Percentiles rank a stretch among this genome's conserved stretches.
phyloP scores from a whole-genome alignment of 2,113 vertebrate species.

The rat (Rattus norvegicus) region GRCr8 NC_086031.1:67154001-67154500 shows the following conservation, averaged over 20 bases:
- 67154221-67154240: too few species aligned
- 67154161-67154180: neutral
- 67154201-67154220: too few species aligned
- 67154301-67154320: accelerated
- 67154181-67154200: too few species aligned
- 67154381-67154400: neutral
- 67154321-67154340: neutral
- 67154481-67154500: neutral
- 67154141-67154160: accelerated
- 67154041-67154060: conserved; percentile 95
- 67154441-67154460: neutral
- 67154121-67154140: conserved; percentile 92
- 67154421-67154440: neutral
- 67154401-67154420: neutral
- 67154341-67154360: neutral
- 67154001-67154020: conserved; percentile 93
- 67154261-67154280: neutral
- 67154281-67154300: neutral
- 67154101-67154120: conserved; percentile 94
- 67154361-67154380: neutral
- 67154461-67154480: neutral
- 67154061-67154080: conserved; percentile 93
- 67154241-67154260: too few species aligned
- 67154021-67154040: conserved; percentile 97
- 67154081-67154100: conserved; percentile 95